Evolutionary conservation across 2,113 vertebrate species (phyloP).

Genomic region (Morone chrysops): DNA sequence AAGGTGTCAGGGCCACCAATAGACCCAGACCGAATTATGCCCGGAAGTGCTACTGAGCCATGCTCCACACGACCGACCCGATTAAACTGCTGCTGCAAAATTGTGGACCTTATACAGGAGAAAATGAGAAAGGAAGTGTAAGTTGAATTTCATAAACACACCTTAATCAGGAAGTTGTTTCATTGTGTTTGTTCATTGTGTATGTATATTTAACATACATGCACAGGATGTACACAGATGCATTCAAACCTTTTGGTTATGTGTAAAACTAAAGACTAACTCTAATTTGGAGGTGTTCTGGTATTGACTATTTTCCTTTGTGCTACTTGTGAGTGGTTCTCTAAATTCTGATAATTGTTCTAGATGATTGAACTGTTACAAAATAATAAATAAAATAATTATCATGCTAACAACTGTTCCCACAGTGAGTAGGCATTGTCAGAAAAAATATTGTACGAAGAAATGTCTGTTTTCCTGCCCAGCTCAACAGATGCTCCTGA

Average conservation of each 20-base stretch:
- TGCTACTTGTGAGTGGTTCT: slow-evolving; percentile 7
- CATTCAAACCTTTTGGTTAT: neutral
- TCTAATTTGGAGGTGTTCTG: neutral
- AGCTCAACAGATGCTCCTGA: slow-evolving; percentile 70
- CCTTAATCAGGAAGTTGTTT: neutral
- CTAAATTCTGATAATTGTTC: slow-evolving; percentile 15
- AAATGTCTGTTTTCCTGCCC: slow-evolving; percentile 53
- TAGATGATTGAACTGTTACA: slow-evolving; percentile 24
- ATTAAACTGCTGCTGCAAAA: slow-evolving; percentile 98
- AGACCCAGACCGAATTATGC: slow-evolving; percentile 96
- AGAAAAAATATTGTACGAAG: slow-evolving; percentile 37
- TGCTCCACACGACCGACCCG: slow-evolving; percentile 94
- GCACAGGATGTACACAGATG: neutral
- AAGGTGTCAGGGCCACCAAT: slow-evolving; percentile 94
- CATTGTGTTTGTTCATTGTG: neutral
- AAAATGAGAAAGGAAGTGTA: neutral
- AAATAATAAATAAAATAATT: slow-evolving; percentile 54
- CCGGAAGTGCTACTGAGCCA: slow-evolving; percentile 93
- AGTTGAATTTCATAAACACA: neutral
- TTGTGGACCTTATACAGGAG: slow-evolving; percentile 87
- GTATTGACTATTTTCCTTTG: neutral
- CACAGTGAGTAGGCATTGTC: slow-evolving; percentile 29
- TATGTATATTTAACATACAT: neutral
- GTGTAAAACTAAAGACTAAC: neutral
- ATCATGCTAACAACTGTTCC: slow-evolving; percentile 43